These are phyloP conservation scores for Oryzias dopingdopingensis DNA, from an alignment of 2,797 vertebrate species.

Conservation along the genomic window DNA sequence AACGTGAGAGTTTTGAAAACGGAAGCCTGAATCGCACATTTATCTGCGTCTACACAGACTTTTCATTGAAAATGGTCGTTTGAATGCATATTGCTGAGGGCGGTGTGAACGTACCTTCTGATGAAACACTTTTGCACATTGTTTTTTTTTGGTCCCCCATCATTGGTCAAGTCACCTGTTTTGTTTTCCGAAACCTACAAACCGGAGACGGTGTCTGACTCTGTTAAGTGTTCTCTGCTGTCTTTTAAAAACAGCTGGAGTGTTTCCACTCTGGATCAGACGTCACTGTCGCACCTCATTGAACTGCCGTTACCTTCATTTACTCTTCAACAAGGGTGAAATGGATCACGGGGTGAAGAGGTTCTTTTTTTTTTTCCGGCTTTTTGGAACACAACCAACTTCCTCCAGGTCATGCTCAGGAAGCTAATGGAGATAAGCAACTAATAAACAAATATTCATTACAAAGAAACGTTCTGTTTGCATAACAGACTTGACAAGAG, in stretches of 20 bases:
- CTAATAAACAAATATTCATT: conserved; percentile 53
- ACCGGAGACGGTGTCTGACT: background rate
- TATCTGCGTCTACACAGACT: no score
- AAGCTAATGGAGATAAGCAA: conserved; percentile 56
- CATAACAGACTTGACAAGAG: conserved; percentile 38
- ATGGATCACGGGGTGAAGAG: conserved; percentile 28
- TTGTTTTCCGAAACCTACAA: conserved; percentile 2
- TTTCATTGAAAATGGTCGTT: no score
- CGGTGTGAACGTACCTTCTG: no score
- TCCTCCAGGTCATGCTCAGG: conserved; percentile 36
- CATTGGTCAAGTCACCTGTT: no score
- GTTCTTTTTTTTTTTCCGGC: conserved; percentile 49
- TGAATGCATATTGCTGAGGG: no score
- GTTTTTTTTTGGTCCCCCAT: no score
- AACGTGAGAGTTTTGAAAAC: no score
- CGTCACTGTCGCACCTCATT: conserved; percentile 42
- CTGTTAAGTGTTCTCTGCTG: conserved; percentile 5
- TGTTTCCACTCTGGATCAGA: conserved; percentile 40
- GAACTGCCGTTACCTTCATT: conserved; percentile 17
- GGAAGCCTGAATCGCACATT: no score
- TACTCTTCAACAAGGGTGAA: conserved; percentile 29
- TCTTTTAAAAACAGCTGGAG: conserved; percentile 9
- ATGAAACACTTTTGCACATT: no score
- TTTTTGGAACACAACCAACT: conserved; percentile 36
- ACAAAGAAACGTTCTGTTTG: conserved; percentile 62